These are phyloP conservation scores for Taphrorychus bicolor DNA, from an alignment of 2,888 invertebrate species.

Conservation along the genomic window DNA sequence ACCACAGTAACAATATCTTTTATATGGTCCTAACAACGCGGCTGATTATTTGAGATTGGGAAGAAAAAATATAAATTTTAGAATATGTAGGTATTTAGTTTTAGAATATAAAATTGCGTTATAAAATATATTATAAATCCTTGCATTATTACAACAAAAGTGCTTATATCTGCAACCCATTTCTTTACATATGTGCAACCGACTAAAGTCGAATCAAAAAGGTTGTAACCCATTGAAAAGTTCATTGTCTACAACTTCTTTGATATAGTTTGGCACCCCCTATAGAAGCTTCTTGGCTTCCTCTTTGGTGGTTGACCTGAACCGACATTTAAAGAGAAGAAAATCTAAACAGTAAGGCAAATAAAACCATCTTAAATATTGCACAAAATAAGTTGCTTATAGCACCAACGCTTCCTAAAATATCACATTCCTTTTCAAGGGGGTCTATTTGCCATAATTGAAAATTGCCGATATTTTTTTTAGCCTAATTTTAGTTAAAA, in stretches of 20 bases:
- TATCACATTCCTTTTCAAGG: conserved; percentile 58
- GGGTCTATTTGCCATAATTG: conserved; percentile 13
- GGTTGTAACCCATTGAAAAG: neutral
- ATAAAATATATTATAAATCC: neutral
- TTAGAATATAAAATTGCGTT: too few species aligned
- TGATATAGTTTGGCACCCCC: neutral
- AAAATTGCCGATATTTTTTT: conserved; percentile 21
- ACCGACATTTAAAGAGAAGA: conserved; percentile 1
- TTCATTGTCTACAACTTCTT: neutral
- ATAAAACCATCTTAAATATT: conserved; percentile 49
- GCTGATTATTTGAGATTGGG: too few species aligned
- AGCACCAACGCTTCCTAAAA: conserved; percentile 61
- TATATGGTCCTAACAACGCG: too few species aligned
- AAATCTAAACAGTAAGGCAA: conserved; percentile 3
- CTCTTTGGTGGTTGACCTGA: conserved; percentile 9
- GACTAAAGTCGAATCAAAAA: neutral
- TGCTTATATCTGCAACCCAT: neutral
- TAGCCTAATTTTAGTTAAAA: neutral
- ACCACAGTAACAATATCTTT: too few species aligned
- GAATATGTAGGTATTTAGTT: too few species aligned
- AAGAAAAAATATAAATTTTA: neutral
- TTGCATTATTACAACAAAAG: neutral
- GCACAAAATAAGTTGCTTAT: conserved; percentile 58
- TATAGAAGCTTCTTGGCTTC: neutral
- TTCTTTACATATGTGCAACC: neutral